phyloP scores from a whole-genome alignment of 1,140 invertebrate species.

The Scaptomyza montana region DNA sequence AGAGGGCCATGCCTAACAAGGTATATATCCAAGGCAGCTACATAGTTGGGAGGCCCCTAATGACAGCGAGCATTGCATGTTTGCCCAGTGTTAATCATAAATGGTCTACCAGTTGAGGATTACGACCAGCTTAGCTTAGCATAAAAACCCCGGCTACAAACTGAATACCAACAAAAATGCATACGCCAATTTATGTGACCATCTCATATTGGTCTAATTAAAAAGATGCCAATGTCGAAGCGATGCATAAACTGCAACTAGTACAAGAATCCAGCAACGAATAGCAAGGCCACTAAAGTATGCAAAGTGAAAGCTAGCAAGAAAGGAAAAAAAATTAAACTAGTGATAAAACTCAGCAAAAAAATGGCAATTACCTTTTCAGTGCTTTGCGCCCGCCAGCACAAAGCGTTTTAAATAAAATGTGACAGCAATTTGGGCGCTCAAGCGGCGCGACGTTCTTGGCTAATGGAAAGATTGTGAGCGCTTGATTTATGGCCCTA shows the following conservation, averaged over 20 bases:
- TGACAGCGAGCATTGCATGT: slow-evolving; percentile 75
- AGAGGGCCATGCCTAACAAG: slow-evolving; percentile 8
- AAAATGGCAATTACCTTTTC: slow-evolving; percentile 53
- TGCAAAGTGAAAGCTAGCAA: slow-evolving; percentile 20
- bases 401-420: slow-evolving; percentile 61
- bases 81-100: slow-evolving; percentile 76
- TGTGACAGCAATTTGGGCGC: slow-evolving; percentile 66
- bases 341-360: slow-evolving; percentile 44
- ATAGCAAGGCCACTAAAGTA: slow-evolving; percentile 4
- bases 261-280: background rate
- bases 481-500: slow-evolving; percentile 62
- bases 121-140: slow-evolving; percentile 2
- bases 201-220: slow-evolving; percentile 52
- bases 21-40: background rate
- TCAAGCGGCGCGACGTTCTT: slow-evolving; percentile 23
- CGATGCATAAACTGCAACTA: slow-evolving; percentile 17
- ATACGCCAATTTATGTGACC: slow-evolving; percentile 53
- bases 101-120: slow-evolving; percentile 41
- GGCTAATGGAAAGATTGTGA: slow-evolving; percentile 67
- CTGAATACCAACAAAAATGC: slow-evolving; percentile 24
- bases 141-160: slow-evolving; percentile 14
- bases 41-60: slow-evolving; percentile 41
- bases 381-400: slow-evolving; percentile 9
- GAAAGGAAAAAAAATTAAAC: background rate
- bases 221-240: slow-evolving; percentile 23